Base-by-base conservation (phyloP, 1,140 invertebrate genomes). In the Scaptodrosophila lebanonensis region DNA sequence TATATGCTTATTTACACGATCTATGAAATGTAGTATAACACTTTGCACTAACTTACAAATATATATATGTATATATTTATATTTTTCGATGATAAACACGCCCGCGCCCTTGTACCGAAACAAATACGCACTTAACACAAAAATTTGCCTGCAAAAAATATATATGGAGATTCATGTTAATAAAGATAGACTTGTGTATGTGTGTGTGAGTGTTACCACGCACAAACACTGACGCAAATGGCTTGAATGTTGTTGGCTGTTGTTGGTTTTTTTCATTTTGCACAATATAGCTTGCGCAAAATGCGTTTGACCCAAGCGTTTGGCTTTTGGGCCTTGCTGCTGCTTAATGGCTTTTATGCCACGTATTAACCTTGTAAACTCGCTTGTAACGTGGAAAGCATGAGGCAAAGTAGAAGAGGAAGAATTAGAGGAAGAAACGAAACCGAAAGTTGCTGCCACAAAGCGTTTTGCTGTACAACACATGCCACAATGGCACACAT, bases 281-380 rank as follows among this genome's bases (percentile, higher is more conserved):
- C 22, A 8, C 22, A 25, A 25, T 25, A 25, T 25, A 25, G 8
- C 3, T 25, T 25, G 22, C 22, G 22, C 22, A 25, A 20, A 70
- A 71, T 73, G 61, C 66, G 53, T 76, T 75, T 70, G 71, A 76
- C 71, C 71, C 66, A 27, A 54, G 50, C 40, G 27, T 20, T 43
- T 43, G 58, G 42, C 15, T 15, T 2, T 12, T 12, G 16, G n/a
- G 4, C 20, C 13, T 36, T 12, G 4, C 42, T 35, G 50, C 35
- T 65, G 66, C 66, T 66, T 76, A 75, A 75, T 75, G 71, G 66
- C 57, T 71, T 76, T 71, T 76, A 72, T 70, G 71, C 66, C 61
- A 63, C 64, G 71, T 76, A 66, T 76, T 77, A 76, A 76, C 66
- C 72, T 76, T 66, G 63, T 18, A 44, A 56, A 29, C 57, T 29